A percentile compares a stretch with the other conserved stretches of the same genome.
phyloP scores from a whole-genome alignment of 2,888 invertebrate species.

The Hoplodrina ambigua region DNA sequence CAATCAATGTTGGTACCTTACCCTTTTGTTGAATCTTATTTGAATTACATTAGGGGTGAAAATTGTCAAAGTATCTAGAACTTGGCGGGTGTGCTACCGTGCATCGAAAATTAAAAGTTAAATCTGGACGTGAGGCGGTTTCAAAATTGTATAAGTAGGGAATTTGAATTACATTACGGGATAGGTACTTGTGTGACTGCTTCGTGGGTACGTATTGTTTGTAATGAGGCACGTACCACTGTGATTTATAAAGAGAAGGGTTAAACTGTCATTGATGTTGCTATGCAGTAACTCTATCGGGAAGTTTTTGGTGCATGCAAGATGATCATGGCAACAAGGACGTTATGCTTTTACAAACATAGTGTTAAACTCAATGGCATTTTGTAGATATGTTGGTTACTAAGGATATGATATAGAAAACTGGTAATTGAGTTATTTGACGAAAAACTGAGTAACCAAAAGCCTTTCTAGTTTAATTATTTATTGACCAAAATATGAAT shows the following conservation, averaged over 20 bases:
- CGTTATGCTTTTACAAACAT: too few species aligned
- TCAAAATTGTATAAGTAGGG: constrained; percentile 36
- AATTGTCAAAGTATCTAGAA: constrained; percentile 54
- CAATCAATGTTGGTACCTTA: constrained; percentile 51
- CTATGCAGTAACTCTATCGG: too few species aligned
- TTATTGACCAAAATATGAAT: too few species aligned
- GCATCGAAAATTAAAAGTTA: constrained; percentile 53
- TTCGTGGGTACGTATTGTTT: constrained; percentile 15
- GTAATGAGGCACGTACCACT: constrained; percentile 15
- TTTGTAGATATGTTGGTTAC: too few species aligned
- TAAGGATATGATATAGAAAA: too few species aligned
- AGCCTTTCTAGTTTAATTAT: too few species aligned
- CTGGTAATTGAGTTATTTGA: too few species aligned
- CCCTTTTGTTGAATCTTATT: constrained; percentile 63
- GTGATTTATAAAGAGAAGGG: constrained; percentile 14
- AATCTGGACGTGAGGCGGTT: constrained; percentile 47
- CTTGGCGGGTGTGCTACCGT: constrained; percentile 43
- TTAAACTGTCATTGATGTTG: neutral
- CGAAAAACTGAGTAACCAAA: too few species aligned
- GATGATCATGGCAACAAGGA: too few species aligned
- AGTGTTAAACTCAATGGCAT: too few species aligned
- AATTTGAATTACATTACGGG: constrained; percentile 43
- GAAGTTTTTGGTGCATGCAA: neutral
- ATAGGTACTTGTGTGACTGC: constrained; percentile 23
- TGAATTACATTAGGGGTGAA: constrained; percentile 59